Conservation (phyloP, 2,797 vertebrate species). For the Lagodon rhomboides region DNA sequence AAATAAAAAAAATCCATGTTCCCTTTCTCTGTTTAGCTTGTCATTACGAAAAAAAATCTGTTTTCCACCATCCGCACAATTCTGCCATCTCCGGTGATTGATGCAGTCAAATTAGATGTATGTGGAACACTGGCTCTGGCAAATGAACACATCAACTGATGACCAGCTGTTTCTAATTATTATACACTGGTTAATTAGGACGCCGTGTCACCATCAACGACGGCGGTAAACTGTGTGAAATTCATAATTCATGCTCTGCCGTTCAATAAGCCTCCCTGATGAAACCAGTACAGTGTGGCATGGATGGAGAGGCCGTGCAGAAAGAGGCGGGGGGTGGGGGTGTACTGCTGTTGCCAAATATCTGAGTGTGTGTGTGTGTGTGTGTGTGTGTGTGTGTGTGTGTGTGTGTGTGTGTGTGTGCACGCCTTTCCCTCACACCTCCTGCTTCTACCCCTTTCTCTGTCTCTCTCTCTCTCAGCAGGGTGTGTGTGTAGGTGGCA, state of each 20-base stretch:
- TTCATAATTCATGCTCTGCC: conserved; percentile 81
- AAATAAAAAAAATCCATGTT: background rate
- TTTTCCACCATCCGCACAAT: conserved; percentile 62
- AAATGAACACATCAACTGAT: conserved; percentile 86
- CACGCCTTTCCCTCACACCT: conserved; percentile 64
- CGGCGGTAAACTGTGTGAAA: conserved; percentile 81
- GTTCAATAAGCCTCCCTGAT: conserved; percentile 69
- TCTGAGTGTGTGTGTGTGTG: conserved; percentile 21
- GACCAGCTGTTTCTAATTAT: conserved; percentile 88
- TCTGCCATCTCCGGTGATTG: conserved; percentile 77
- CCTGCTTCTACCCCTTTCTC: conserved; percentile 54
- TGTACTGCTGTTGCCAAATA: conserved; percentile 52
- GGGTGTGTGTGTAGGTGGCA: conserved; percentile 77
- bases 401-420: conserved; percentile 29
- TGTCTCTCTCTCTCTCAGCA: conserved; percentile 75
- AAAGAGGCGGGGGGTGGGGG: conserved; percentile 34
- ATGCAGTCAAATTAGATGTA: conserved; percentile 85
- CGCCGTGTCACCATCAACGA: conserved; percentile 78
- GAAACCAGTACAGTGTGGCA: conserved; percentile 55
- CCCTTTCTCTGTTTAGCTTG: conserved; percentile 54
- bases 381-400: conserved; percentile 35
- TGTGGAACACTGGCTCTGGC: conserved; percentile 79
- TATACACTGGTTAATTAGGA: conserved; percentile 86
- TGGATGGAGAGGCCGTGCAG: conserved; percentile 72
- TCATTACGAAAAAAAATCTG: conserved; percentile 47